These are phyloP conservation scores for Camptogramma bilineatum DNA, from an alignment of 2,888 invertebrate species.

Conservation along the genomic window DNA sequence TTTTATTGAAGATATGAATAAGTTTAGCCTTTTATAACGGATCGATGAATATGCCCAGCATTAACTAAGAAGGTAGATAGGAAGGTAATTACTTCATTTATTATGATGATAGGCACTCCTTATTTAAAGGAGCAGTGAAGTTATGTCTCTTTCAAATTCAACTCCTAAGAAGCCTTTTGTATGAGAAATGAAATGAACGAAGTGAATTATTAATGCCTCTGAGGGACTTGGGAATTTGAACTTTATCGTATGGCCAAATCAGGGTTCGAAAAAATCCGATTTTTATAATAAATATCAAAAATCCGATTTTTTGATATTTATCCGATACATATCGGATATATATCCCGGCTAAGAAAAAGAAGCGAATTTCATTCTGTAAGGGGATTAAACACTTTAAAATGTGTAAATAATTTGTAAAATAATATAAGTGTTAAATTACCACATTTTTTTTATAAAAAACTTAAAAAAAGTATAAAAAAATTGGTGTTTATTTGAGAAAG, in stretches of 20 bases:
- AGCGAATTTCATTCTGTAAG: no score
- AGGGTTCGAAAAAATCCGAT: no score
- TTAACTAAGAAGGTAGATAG: not conserved
- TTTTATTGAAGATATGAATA: not conserved
- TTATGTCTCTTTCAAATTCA: not conserved
- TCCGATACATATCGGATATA: no score
- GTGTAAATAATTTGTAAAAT: no score
- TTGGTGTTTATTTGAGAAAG: no score
- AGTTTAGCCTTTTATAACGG: not conserved
- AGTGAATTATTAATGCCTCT: constrained; percentile 22
- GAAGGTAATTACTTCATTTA: not conserved
- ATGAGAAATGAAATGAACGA: constrained; percentile 24
- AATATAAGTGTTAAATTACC: no score
- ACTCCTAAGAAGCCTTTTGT: constrained; percentile 12
- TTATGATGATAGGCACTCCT: not conserved
- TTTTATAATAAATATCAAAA: no score
- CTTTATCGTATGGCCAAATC: not conserved
- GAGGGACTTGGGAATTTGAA: constrained; percentile 18
- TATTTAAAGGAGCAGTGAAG: not conserved
- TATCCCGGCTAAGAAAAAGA: no score
- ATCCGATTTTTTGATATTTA: no score
- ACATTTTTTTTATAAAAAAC: no score
- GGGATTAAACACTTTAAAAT: no score
- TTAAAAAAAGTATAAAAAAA: no score
- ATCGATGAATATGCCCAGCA: not conserved